Evolutionary conservation across 2,888 invertebrate genomes (phyloP), one percentile per base, ranked within the genome.

Genomic region (Acrobasis suavella): DNA sequence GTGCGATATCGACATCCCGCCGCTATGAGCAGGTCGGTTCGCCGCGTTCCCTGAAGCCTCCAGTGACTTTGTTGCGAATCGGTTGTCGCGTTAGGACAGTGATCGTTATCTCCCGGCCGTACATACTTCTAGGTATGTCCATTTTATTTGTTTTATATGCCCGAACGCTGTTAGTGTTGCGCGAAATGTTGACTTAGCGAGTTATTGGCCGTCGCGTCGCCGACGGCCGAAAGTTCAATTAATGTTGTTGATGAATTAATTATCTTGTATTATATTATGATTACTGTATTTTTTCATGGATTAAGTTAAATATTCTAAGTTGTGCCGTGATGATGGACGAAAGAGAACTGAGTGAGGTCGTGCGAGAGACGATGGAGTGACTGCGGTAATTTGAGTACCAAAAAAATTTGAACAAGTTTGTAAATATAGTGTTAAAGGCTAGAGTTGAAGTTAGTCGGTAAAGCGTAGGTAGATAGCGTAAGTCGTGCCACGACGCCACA

Each of bases 1-100:
- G 93, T 94, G 94, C 93, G 89, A 93, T 89, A 91, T 93, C 88
- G 87, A 91, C 89, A 86, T 94, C 93, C 86, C 94, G 89, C 94
- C 95, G 79, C 94, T 96, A 70, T 94, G 94, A 86, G 94, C 83
- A 76, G 81, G 81, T 71, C 81, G 79, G 67, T 81, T 84, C 85
- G 85, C 93, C 83, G 94, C 87, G 94, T 73, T 93, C 93, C 58
- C 60, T 60, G 67, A 65, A 68, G 71, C 72, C 76, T 72, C 73
- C 80, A 85, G 88, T 87, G 90, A 89, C 87, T 85, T 78, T 85
- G 76, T 82, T 80, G 80, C 80, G 80, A 77, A 78, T 76, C 75
- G 74, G 75, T 79, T 75, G 74, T 80, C 81, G 80, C 82, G 75
- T 80, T 85, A 87, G 80, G 81, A 85, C 86, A 89, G 91, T 91